phyloP scores from a whole-genome alignment of 2,888 invertebrate species.

The Stratiomys singularior region DNA sequence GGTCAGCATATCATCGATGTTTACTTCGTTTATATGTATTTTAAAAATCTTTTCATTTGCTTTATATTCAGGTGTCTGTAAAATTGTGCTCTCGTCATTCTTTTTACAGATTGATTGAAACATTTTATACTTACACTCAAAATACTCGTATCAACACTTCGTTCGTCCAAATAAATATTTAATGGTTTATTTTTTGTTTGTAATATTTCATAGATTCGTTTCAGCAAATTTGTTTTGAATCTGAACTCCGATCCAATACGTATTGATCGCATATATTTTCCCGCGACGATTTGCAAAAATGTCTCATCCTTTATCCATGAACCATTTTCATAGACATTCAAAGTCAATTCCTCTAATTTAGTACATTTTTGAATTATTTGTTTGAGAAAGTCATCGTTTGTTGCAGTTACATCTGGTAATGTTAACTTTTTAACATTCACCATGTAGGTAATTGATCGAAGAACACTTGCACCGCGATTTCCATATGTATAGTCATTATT shows the following conservation, averaged over 20 bases:
- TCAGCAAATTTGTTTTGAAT: not conserved
- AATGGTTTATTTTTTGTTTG: not conserved
- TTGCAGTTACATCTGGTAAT: constrained; percentile 1
- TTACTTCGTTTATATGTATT: constrained; percentile 24
- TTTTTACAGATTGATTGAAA: not conserved
- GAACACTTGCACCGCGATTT: not conserved
- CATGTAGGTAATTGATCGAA: not conserved
- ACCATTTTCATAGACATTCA: constrained; percentile 7
- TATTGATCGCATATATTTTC: not conserved
- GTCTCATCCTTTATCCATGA: constrained; percentile 13
- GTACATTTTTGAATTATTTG: constrained; percentile 1
- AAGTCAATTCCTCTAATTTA: not conserved
- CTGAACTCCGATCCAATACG: not conserved
- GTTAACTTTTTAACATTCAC: not conserved
- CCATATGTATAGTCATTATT: not conserved
- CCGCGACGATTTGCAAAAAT: constrained; percentile 9
- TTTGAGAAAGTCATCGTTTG: not conserved
- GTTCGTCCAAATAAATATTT: constrained; percentile 12
- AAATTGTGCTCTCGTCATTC: not conserved
- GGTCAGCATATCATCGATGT: constrained; percentile 25
- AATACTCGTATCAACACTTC: constrained; percentile 17
- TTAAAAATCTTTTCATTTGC: constrained; percentile 6
- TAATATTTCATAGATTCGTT: not conserved
- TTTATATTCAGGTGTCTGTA: constrained; percentile 28
- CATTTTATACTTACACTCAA: constrained; percentile 17